Evolutionary conservation across 2,888 invertebrate species (phyloP).

Genomic region (Apamea sordens): DNA sequence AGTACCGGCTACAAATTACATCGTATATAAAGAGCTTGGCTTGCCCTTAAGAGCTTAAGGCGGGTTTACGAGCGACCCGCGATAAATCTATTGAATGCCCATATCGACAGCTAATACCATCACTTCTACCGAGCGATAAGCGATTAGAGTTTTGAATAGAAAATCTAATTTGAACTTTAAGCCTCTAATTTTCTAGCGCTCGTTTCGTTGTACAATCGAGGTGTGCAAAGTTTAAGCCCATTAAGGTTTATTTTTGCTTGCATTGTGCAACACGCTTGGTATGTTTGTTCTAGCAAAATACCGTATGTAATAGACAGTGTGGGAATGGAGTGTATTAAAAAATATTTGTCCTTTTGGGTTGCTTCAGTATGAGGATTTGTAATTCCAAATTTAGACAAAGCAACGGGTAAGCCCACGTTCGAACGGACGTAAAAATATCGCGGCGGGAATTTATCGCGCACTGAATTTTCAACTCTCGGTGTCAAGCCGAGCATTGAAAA

Average conservation of each 20-base stretch:
- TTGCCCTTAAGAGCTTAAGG: conserved; percentile 67
- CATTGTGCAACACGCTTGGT: background rate
- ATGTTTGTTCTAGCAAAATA: background rate
- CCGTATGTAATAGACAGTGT: background rate
- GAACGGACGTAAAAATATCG: too few relatives aligned
- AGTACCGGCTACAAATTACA: conserved; percentile 53
- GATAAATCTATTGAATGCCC: conserved; percentile 74
- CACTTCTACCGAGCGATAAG: conserved; percentile 52
- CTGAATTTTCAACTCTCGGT: too few relatives aligned
- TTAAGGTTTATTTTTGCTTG: background rate
- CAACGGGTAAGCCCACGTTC: too few relatives aligned
- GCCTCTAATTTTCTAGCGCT: background rate
- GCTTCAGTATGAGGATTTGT: background rate
- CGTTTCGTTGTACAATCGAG: background rate
- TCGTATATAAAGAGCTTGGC: conserved; percentile 49
- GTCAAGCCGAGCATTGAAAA: too few relatives aligned
- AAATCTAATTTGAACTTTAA: conserved; percentile 2
- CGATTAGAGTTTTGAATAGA: conserved; percentile 23
- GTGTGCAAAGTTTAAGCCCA: background rate
- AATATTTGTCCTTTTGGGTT: background rate
- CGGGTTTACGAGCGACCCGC: conserved; percentile 69
- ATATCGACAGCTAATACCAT: conserved; percentile 68
- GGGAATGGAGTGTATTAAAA: background rate
- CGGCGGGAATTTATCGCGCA: too few relatives aligned
- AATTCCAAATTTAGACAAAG: background rate